These are phyloP conservation scores for Aplodontia rufa DNA, from an alignment of 2,113 vertebrate genomes.

Conservation along the genomic window DNA sequence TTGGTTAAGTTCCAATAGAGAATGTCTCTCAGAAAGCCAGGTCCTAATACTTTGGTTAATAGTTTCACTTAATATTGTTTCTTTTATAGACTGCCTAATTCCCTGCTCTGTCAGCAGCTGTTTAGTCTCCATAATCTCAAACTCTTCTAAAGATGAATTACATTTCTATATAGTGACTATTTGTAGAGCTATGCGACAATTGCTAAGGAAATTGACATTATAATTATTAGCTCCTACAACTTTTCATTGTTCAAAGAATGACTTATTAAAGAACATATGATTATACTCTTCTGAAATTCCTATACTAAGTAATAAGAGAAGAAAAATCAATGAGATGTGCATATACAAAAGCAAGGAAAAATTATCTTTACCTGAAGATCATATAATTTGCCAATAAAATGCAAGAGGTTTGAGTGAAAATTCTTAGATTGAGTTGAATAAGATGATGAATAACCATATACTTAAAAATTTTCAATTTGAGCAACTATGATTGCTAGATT, in stretches of 20 bases:
- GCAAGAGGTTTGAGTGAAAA: not conserved
- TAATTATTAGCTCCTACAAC: not conserved
- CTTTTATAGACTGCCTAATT: not conserved
- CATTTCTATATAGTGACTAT: not conserved
- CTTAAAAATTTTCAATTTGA: not conserved
- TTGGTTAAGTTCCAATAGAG: not conserved
- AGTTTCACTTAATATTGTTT: not conserved
- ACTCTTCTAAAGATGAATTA: not conserved
- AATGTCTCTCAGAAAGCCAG: not conserved
- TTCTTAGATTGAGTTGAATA: not conserved
- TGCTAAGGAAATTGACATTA: not conserved
- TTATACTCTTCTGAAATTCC: not conserved
- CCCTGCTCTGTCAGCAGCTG: not conserved
- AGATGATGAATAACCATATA: not conserved
- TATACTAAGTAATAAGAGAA: not conserved
- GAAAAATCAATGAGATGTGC: not conserved
- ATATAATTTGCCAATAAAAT: not conserved
- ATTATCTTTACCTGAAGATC: not conserved
- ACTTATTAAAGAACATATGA: not conserved
- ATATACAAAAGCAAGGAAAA: not conserved
- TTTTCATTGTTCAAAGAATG: not conserved
- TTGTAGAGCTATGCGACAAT: not conserved
- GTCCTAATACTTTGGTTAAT: not conserved
- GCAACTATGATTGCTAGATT: not conserved
- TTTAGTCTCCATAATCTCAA: not conserved